These are phyloP conservation scores for Telenomus remus DNA, from an alignment of 1,140 invertebrate genomes.

Conservation along the genomic window DNA sequence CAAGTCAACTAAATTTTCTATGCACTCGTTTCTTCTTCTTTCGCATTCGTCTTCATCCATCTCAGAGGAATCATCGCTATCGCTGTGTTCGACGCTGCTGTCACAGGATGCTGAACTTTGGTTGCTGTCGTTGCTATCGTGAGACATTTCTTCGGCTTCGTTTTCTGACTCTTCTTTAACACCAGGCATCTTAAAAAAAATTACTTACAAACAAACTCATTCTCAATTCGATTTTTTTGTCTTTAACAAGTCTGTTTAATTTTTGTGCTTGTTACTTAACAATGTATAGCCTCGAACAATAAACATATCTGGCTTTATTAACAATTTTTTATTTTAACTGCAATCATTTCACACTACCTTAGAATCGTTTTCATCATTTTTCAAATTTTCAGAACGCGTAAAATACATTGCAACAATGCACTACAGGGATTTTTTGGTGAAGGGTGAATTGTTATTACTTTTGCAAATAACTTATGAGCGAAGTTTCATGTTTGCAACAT, in stretches of 20 bases:
- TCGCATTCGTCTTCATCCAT: conserved; percentile 96
- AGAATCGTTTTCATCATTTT: conserved; percentile 21
- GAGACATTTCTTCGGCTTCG: conserved; percentile 74
- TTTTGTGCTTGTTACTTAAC: too few relatives aligned
- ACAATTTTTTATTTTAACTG: too few relatives aligned
- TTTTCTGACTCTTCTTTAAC: conserved; percentile 73
- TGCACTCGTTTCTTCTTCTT: conserved; percentile 85
- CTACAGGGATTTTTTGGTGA: not conserved
- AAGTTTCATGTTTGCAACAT: conserved; percentile 12
- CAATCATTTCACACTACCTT: conserved; percentile 14
- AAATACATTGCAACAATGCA: conserved; percentile 19
- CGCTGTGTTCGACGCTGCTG: conserved; percentile 83
- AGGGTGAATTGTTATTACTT: not conserved
- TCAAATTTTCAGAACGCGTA: conserved; percentile 29
- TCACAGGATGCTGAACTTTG: conserved; percentile 78
- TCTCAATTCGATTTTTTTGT: not conserved
- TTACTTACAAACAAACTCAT: not conserved
- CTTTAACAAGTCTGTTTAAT: not conserved
- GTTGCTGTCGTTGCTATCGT: conserved; percentile 73
- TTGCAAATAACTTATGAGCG: not conserved
- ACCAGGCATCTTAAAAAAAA: conserved; percentile 67
- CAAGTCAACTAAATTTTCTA: conserved; percentile 90
- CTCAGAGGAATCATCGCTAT: conserved; percentile 89
- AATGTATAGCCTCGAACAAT: not conserved
- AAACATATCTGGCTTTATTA: not conserved